phyloP scores from a whole-genome alignment of 2,113 vertebrate genomes.

The Prunella fulvescens region DNA sequence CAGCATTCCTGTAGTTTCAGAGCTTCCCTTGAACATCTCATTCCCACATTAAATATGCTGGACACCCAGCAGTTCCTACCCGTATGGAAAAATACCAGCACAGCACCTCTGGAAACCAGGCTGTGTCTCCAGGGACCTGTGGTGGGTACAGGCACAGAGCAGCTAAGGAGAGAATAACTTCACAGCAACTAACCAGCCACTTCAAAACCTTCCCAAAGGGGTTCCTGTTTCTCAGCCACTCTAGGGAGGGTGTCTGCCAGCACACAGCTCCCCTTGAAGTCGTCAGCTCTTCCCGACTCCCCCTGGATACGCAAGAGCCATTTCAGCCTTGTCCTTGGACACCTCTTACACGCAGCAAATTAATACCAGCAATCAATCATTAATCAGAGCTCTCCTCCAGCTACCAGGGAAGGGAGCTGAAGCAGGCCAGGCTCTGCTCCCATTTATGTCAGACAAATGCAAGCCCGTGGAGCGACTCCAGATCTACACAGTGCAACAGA shows the following conservation, averaged over 20 bases:
- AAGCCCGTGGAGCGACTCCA: conserved; percentile 19
- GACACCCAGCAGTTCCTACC: neutral
- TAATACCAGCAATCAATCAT: conserved; percentile 25
- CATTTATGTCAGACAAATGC: conserved; percentile 47
- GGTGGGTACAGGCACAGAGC: neutral
- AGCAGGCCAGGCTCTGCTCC: conserved; percentile 33
- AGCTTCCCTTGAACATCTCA: neutral
- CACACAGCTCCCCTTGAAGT: neutral
- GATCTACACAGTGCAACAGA: neutral
- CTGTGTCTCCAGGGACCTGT: neutral
- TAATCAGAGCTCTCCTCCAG: conserved; percentile 15
- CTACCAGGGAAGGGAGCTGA: neutral
- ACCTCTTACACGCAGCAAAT: conserved; percentile 11
- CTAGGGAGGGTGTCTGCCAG: neutral
- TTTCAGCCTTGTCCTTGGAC: conserved; percentile 36
- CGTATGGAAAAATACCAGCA: neutral
- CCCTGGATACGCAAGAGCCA: neutral
- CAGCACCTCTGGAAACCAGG: neutral
- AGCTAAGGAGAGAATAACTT: neutral
- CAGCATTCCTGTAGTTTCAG: neutral
- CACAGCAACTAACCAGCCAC: neutral
- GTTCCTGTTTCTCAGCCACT: neutral
- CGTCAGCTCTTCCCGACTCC: neutral
- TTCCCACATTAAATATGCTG: neutral
- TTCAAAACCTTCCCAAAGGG: neutral